Evolutionary conservation across 2,797 vertebrate genomes (phyloP).

Genomic region (Numenius phaeopus): DNA sequence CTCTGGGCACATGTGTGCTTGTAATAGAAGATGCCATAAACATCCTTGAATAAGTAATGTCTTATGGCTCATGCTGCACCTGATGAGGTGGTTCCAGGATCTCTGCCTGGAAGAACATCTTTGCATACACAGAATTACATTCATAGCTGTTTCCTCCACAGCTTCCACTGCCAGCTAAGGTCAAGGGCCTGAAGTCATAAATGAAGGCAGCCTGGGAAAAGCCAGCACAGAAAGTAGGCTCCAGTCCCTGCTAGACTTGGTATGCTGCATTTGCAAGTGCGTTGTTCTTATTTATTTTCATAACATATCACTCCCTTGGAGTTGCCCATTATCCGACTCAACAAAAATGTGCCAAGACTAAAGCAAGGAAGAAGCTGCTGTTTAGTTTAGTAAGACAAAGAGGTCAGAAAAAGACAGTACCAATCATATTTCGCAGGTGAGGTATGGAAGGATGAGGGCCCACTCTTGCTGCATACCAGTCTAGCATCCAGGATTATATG

Average conservation of each 20-base stretch:
- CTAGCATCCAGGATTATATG: accelerated
- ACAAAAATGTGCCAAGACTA: neutral
- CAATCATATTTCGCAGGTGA: neutral
- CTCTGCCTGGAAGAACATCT: neutral
- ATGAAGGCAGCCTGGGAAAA: neutral
- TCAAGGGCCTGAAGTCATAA: neutral
- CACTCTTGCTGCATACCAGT: neutral
- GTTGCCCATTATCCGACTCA: neutral
- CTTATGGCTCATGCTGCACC: neutral
- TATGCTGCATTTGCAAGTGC: neutral
- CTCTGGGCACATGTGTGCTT: neutral
- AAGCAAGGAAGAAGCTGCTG: neutral
- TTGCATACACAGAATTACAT: neutral
- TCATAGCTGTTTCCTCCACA: neutral
- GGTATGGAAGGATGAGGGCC: neutral
- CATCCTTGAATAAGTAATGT: neutral
- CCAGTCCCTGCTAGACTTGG: neutral
- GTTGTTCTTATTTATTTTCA: neutral
- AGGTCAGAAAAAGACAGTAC: neutral
- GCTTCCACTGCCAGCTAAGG: neutral
- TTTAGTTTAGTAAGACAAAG: neutral
- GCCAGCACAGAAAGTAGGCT: neutral
- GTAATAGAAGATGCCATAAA: neutral
- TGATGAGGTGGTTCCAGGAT: neutral
- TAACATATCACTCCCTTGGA: neutral